These are phyloP conservation scores for Chymomyza costata DNA, from an alignment of 1,140 invertebrate species.

Conservation along the genomic window DNA sequence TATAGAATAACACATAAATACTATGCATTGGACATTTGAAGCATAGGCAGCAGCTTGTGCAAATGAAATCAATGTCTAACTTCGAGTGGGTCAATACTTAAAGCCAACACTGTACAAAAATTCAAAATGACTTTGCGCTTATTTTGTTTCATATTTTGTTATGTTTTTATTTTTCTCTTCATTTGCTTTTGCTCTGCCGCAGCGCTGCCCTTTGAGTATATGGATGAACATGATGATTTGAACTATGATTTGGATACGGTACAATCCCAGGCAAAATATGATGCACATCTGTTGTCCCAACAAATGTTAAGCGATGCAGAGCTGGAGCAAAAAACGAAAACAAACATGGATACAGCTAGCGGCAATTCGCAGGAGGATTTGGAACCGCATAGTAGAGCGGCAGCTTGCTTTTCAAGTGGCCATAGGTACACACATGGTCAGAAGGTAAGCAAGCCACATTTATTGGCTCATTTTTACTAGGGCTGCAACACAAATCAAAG, in stretches of 20 bases:
- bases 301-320: conserved; percentile 66
- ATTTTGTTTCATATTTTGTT: conserved; percentile 15
- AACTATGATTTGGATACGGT: conserved; percentile 70
- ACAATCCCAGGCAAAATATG: conserved; percentile 73
- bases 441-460: conserved; percentile 59
- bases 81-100: conserved; percentile 10
- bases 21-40: no score
- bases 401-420: conserved; percentile 65
- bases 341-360: conserved; percentile 20
- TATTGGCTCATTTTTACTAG: no score
- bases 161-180: conserved; percentile 6
- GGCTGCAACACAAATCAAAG: no score
- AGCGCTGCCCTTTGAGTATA: conserved; percentile 64
- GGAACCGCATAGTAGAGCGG: conserved; percentile 66
- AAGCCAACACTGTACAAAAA: conserved; percentile 12
- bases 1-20: no score
- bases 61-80: background rate
- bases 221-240: conserved; percentile 63
- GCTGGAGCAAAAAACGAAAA: conserved; percentile 36
- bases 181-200: background rate
- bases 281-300: conserved; percentile 68
- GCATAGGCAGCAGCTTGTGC: no score
- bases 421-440: conserved; percentile 72
- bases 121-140: conserved; percentile 9
- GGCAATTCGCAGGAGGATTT: conserved; percentile 40